Base-by-base conservation (phyloP, 2,888 invertebrate species). In the Brachynemurus nebulosus region DNA sequence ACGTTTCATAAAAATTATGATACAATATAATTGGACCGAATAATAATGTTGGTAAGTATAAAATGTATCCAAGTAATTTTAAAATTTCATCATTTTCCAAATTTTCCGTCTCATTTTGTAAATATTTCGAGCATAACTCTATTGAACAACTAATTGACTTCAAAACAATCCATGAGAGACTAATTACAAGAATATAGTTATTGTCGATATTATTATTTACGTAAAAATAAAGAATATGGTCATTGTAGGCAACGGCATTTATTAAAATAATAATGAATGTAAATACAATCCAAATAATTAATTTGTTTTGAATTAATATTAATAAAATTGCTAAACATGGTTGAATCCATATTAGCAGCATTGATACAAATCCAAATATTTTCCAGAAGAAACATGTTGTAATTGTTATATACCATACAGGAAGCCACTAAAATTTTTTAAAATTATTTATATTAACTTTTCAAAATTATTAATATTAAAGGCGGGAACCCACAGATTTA, bases 11-110 rank as follows among this genome's bases (percentile, higher is more conserved):
- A 44, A 84, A 92, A 46, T 83, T 76, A 51, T 76, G 69, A 64
- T 80, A 90, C 6, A 79, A 67, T 53, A 91, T 72, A 44, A 91
- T 70, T n/a, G 93, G 93, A 14, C 93, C 93, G 53, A 78, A 71
- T 54, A 83, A 80, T 47, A 88, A 67, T n/a, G 81, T 69, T 16
- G 93, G 93, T 42, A 89, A 69, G 62, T 93, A 92, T 40, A 90
- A 70, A 46, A 77, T 74, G 61, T 91, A 93, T 16, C 80, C 77
- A 41, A 84, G 59, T 54, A 80, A 70, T 49, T 76, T 69, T 42
- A 68, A 50, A 2, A 73, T 51, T 49, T 47, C 54, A 51, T 35
- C 25, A 47, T 33, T 48, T 43, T 40, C 45, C 27, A 46, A 47
- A 33, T 55, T 58, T 51, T 57, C 56, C 46, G 54, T 57, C 53